These are phyloP conservation scores for Heliconius hewitsoni DNA, from an alignment of 1,140 invertebrate species.

Conservation along the genomic window DNA sequence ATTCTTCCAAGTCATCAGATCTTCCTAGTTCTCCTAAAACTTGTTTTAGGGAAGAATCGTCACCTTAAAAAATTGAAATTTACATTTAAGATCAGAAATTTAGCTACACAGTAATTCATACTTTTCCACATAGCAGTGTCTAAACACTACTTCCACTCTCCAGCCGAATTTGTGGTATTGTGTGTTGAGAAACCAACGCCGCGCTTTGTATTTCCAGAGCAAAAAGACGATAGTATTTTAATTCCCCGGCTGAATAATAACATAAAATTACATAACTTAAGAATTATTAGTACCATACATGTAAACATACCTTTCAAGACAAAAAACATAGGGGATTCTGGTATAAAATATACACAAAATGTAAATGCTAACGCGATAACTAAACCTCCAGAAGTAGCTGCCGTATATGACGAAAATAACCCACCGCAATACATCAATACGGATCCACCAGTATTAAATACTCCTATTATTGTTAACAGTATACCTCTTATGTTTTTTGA, in stretches of 20 bases:
- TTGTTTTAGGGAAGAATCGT: constrained; percentile 16
- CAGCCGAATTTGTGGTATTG: no score
- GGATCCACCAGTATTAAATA: constrained; percentile 49
- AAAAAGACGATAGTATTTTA: no score
- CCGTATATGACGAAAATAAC: constrained; percentile 12
- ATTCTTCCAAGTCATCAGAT: constrained; percentile 40
- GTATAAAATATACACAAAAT: constrained; percentile 43
- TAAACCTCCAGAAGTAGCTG: constrained; percentile 41
- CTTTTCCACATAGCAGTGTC: no score
- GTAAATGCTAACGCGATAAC: constrained; percentile 40
- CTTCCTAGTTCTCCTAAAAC: constrained; percentile 35
- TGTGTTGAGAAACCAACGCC: no score
- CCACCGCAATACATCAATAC: constrained; percentile 42
- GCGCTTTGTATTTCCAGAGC: no score
- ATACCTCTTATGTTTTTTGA: constrained; percentile 49
- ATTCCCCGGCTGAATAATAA: no score
- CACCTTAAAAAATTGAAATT: constrained; percentile 31
- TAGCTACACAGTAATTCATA: background rate
- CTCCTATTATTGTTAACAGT: constrained; percentile 47
- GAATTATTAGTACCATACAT: no score
- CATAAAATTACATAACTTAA: no score
- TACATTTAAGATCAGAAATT: background rate
- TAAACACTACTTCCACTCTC: no score
- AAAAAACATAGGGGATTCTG: constrained; percentile 52
- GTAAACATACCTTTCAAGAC: no score